phyloP scores from a whole-genome alignment of 2,113 vertebrate genomes.

The Grantiella picta region DNA sequence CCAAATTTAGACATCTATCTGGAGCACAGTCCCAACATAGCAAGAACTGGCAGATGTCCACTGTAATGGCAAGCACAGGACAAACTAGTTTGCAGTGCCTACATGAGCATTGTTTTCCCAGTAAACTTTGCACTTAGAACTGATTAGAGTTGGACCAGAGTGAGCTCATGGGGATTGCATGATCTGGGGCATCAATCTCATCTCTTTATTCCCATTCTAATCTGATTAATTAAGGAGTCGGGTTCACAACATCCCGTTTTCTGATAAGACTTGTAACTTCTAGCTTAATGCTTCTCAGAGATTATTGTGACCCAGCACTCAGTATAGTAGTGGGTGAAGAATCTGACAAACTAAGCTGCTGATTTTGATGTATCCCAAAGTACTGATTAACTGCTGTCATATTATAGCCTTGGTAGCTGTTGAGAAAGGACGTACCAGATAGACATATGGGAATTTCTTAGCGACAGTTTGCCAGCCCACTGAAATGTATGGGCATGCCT shows the following conservation, averaged over 20 bases:
- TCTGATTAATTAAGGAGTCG: neutral
- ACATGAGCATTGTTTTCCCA: neutral
- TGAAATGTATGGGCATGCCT: neutral
- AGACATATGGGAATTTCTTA: neutral
- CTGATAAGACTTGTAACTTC: neutral
- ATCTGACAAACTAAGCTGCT: neutral
- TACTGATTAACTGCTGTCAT: neutral
- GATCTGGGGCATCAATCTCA: neutral
- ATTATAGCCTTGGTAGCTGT: neutral
- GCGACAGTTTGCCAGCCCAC: neutral
- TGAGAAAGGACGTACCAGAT: neutral
- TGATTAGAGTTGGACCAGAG: neutral
- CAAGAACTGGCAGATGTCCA: neutral
- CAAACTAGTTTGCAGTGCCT: neutral
- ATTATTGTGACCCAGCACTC: neutral
- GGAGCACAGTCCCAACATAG: neutral
- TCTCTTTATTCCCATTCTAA: neutral
- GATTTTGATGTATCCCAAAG: neutral
- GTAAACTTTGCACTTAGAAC: neutral
- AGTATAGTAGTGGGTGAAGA: neutral
- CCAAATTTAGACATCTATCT: neutral
- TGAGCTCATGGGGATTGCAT: neutral
- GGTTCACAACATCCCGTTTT: neutral
- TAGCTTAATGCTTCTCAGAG: neutral
- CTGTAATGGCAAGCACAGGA: neutral